Base-by-base conservation (phyloP, 1,140 invertebrate species). In the Phymastichus coffea region DNA sequence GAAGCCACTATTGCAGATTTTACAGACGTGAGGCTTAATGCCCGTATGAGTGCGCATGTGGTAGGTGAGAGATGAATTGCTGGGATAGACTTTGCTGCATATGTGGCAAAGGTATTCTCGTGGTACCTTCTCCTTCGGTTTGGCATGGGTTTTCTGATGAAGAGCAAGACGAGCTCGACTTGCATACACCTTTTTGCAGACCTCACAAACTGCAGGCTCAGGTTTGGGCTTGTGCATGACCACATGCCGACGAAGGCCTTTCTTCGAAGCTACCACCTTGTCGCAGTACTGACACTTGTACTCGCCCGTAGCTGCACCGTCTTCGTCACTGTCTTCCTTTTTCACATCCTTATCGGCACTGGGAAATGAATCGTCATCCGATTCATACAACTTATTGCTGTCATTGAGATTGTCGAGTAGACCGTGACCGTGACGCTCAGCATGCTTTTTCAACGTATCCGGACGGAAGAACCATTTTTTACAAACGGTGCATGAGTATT, bases 1-100 rank as follows among this genome's bases (percentile, higher is more conserved):
- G 55, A 81, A 81, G 12, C 77, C 76, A 57, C 76, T 81, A 41
- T 81, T 79, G 30, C 80, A 82, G 0, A 70, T 78, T 56, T 77
- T 75, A 56, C 80, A 81, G n/a, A 77, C 75, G 15, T 78, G 79
- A 2, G 77, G 75, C 43, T 80, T 80, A 0, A 80, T 68, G 12
- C 80, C 80, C 2, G 76, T 79, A 47, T 82, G 80, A 10, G 76
- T 80, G 23, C 78, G 74, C 78, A 80, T 80, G 55, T 81, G 79
- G 61, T 80, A 80, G 2, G 79, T 80, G 19, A 81, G 60, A 0
- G 76, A 79, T 1, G 78, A 80, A 55, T 79, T 80, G 55, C 77
- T 80, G 1, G 81, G 81, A 49, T 82, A 80, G 0, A 79, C 77
- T 63, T 80, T 80, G 33, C 78, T 79, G 55, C 79, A 80, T 4